Evolutionary conservation across 2,797 vertebrate genomes (phyloP).

Genomic region (Enteromius radiatus): DNA sequence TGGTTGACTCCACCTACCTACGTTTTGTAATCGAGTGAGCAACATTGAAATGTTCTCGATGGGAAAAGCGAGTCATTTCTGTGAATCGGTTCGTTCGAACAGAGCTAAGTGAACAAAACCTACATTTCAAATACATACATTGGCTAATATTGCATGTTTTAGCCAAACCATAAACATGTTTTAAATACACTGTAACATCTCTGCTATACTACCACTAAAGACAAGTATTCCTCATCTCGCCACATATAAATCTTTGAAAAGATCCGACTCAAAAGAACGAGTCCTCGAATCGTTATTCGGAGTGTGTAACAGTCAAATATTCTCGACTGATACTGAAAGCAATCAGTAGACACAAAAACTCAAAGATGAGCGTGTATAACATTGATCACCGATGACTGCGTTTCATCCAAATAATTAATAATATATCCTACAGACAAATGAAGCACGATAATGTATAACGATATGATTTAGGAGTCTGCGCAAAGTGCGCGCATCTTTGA

Average conservation of each 20-base stretch:
- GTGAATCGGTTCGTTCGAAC: slow-evolving; percentile 10
- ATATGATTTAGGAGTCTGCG: neutral
- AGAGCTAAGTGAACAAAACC: neutral
- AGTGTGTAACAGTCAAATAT: slow-evolving; percentile 57
- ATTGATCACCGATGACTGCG: neutral
- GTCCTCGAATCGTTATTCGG: neutral
- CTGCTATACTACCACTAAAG: neutral
- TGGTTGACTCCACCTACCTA: slow-evolving; percentile 10
- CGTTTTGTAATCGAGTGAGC: slow-evolving; percentile 53
- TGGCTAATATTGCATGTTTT: neutral
- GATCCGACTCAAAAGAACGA: slow-evolving; percentile 5
- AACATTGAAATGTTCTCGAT: slow-evolving; percentile 63
- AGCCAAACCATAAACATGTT: neutral
- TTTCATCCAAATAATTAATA: neutral
- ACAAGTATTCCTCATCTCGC: neutral
- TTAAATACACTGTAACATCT: neutral
- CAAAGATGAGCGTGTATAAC: neutral
- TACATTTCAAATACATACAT: neutral
- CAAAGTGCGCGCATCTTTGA: neutral
- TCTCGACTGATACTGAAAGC: neutral
- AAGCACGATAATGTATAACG: neutral
- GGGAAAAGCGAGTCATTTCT: neutral
- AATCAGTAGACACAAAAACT: neutral
- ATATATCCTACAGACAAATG: neutral
- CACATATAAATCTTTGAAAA: neutral